phyloP scores from a whole-genome alignment of 2,888 invertebrate genomes.

The Adelphocoris suturalis region DNA sequence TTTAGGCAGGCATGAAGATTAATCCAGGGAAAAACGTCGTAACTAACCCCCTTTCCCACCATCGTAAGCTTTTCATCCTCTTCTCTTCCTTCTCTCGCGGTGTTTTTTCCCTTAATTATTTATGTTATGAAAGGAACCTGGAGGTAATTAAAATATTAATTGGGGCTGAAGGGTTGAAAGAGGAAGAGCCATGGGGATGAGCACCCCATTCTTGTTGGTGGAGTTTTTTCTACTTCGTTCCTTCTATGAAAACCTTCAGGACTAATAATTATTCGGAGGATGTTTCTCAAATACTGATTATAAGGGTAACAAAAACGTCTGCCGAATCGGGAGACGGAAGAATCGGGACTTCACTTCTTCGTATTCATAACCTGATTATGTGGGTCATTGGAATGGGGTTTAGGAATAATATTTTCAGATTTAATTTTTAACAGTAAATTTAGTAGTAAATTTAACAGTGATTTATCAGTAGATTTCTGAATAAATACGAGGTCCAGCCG shows the following conservation, averaged over 20 bases:
- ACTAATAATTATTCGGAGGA: constrained; percentile 21
- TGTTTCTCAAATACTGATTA: too few relatives aligned
- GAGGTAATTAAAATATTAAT: constrained; percentile 53
- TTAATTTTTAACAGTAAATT: too few relatives aligned
- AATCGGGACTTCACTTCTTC: too few relatives aligned
- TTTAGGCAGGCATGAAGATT: not conserved
- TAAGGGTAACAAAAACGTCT: too few relatives aligned
- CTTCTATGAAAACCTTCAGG: constrained; percentile 1
- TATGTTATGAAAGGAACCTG: not conserved
- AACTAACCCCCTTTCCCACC: not conserved
- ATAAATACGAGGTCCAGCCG: too few relatives aligned
- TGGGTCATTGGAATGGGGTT: too few relatives aligned
- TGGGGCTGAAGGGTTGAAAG: constrained; percentile 5
- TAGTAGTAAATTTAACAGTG: too few relatives aligned
- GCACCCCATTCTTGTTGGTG: not conserved
- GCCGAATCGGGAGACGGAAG: too few relatives aligned
- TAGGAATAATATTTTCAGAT: too few relatives aligned
- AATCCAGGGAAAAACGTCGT: not conserved
- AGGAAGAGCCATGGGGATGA: not conserved
- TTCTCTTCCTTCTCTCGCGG: not conserved
- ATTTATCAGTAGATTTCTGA: too few relatives aligned
- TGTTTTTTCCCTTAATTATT: not conserved
- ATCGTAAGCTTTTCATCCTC: not conserved
- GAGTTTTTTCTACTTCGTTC: not conserved
- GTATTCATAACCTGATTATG: too few relatives aligned